These are phyloP conservation scores for Lacerta viridis DNA, from an alignment of 2,797 vertebrate genomes.

Conservation along the genomic window DNA sequence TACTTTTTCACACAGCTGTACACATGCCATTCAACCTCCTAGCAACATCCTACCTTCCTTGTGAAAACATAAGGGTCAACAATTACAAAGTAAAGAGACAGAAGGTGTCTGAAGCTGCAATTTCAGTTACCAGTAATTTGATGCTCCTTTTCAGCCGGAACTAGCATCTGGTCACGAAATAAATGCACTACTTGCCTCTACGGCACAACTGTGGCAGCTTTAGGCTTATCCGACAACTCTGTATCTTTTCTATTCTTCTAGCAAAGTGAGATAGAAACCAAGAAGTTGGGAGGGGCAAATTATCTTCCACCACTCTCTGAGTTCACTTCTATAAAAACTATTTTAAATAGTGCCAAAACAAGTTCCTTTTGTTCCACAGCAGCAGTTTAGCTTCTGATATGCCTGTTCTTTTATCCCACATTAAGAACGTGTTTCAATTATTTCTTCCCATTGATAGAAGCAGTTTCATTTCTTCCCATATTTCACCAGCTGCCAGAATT, in stretches of 20 bases:
- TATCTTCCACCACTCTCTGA: slow-evolving; percentile 31
- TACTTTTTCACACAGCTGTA: not conserved
- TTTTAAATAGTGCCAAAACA: slow-evolving; percentile 49
- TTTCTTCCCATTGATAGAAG: slow-evolving; percentile 60
- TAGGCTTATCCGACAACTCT: not conserved
- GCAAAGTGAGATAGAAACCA: not conserved
- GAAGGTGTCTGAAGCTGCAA: no score
- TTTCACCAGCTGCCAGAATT: slow-evolving; percentile 50
- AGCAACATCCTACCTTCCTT: not conserved
- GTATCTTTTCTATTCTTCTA: not conserved
- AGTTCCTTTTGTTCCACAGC: not conserved
- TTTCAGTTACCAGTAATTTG: no score
- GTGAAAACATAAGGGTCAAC: not conserved
- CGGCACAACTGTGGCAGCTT: not conserved
- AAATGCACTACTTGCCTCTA: not conserved
- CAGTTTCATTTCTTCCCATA: slow-evolving; percentile 29
- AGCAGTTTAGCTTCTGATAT: not conserved
- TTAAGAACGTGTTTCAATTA: not conserved
- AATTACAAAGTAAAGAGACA: not conserved
- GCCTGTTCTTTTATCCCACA: slow-evolving; percentile 16
- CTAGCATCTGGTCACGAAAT: not conserved
- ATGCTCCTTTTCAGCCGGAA: no score
- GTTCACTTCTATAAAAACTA: slow-evolving; percentile 47
- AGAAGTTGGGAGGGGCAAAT: not conserved
- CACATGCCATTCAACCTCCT: not conserved